Evolutionary conservation across 2,888 invertebrate species (phyloP).

Genomic region (Malthinus flaveolus): DNA sequence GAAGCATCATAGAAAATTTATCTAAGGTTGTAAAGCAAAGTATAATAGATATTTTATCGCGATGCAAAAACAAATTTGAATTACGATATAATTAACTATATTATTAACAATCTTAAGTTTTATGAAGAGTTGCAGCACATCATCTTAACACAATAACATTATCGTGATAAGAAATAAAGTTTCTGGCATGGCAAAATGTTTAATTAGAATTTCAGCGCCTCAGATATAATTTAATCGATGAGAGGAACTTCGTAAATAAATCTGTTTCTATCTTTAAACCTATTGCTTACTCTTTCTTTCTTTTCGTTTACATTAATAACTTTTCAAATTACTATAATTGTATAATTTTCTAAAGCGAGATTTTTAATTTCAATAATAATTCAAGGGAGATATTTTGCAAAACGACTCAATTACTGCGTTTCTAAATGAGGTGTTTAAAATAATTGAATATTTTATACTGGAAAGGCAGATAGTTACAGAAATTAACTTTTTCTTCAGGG

Average conservation of each 20-base stretch:
- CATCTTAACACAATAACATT: conserved; percentile 9
- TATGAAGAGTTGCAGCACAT: conserved; percentile 1
- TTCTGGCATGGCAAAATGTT: conserved; percentile 11
- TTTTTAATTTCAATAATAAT: conserved; percentile 13
- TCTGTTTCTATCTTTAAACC: conserved; percentile 1
- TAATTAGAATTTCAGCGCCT: conserved; percentile 15
- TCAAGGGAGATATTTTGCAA: conserved; percentile 3
- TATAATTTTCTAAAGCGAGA: conserved; percentile 1
- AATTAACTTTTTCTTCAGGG: too few species aligned
- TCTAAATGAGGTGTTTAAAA: conserved; percentile 10
- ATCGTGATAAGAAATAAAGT: conserved; percentile 8
- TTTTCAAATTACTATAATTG: conserved; percentile 11
- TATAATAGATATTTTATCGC: background rate
- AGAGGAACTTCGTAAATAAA: conserved; percentile 16
- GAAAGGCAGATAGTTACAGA: too few species aligned
- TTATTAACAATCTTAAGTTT: conserved; percentile 2
- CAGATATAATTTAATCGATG: conserved; percentile 17
- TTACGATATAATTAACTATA: conserved; percentile 4
- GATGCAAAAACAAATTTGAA: conserved; percentile 3
- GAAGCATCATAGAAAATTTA: background rate
- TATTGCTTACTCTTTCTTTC: background rate
- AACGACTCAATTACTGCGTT: conserved; percentile 9
- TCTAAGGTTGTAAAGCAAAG: background rate
- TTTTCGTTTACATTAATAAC: background rate
- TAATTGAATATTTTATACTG: background rate